These are phyloP conservation scores for Oxycera nigricornis DNA, from an alignment of 2,888 invertebrate genomes.

Conservation along the genomic window DNA sequence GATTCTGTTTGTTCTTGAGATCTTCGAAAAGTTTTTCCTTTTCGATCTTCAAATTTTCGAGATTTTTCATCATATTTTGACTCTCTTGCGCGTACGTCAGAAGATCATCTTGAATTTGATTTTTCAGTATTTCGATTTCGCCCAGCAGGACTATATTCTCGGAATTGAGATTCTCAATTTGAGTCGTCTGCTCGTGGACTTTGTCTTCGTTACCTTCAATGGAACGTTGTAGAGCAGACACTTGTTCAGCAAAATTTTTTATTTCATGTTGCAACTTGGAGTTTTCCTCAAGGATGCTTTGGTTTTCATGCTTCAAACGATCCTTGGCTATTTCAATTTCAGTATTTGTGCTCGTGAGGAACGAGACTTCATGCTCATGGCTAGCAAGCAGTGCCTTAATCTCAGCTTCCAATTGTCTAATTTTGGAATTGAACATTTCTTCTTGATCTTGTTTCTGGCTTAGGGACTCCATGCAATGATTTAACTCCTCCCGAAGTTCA, in stretches of 20 bases:
- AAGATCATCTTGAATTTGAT: conserved; percentile 58
- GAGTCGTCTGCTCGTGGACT: conserved; percentile 51
- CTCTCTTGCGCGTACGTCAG: conserved; percentile 56
- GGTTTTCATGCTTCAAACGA: conserved; percentile 42
- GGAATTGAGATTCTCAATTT: conserved; percentile 53
- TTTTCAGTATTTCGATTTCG: conserved; percentile 54
- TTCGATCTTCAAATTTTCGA: conserved; percentile 57
- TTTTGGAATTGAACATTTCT: conserved; percentile 50
- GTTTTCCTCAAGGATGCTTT: conserved; percentile 45
- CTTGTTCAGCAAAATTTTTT: conserved; percentile 51
- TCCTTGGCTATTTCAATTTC: conserved; percentile 44
- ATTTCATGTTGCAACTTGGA: conserved; percentile 48
- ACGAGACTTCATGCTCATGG: conserved; percentile 47
- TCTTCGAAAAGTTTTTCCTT: conserved; percentile 58
- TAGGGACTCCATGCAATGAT: conserved; percentile 54
- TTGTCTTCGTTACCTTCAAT: conserved; percentile 52
- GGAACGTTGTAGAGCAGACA: conserved; percentile 51
- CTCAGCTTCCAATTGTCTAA: conserved; percentile 43
- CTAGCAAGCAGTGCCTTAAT: conserved; percentile 46
- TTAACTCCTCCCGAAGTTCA: conserved; percentile 54
- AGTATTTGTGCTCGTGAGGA: conserved; percentile 42
- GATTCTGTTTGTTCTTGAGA: conserved; percentile 57
- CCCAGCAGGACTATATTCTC: conserved; percentile 54
- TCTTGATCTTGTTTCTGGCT: conserved; percentile 53
- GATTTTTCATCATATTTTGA: conserved; percentile 55